Evolutionary conservation across 2,113 vertebrate species (phyloP).

Genomic region (Amphiprion ocellaris): DNA sequence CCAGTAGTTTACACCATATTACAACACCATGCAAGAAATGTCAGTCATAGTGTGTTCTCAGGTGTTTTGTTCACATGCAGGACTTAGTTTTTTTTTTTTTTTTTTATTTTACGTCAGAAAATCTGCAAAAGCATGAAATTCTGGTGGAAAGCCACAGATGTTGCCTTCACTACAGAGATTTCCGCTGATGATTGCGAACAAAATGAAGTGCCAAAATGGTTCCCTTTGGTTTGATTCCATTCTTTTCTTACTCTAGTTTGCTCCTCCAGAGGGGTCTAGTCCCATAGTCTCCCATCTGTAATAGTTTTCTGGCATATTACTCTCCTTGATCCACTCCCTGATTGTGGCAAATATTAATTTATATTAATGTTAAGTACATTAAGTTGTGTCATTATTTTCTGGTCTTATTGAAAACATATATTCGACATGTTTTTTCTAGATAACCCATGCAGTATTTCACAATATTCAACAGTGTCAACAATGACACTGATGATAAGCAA

Average conservation of each 20-base stretch:
- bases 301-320: constrained; percentile 70
- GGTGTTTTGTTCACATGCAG: neutral
- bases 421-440: neutral
- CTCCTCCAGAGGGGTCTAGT: constrained; percentile 61
- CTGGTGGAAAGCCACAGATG: neutral
- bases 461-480: neutral
- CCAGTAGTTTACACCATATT: constrained; percentile 57
- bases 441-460: neutral
- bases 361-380: too few species aligned
- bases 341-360: too few species aligned
- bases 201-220: constrained; percentile 55
- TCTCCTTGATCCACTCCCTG: constrained; percentile 42
- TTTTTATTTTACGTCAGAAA: neutral
- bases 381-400: neutral
- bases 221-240: constrained; percentile 61
- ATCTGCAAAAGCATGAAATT: neutral
- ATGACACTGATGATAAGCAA: constrained; percentile 26
- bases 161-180: constrained; percentile 8
- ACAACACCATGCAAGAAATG: constrained; percentile 36
- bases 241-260: constrained; percentile 44
- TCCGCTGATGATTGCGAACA: constrained; percentile 48
- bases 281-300: constrained; percentile 64
- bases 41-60: constrained; percentile 26
- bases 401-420: neutral
- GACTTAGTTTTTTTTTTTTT: constrained; percentile 7